Base-by-base conservation (phyloP, 2,888 invertebrate genomes). In the Syritta pipiens region DNA sequence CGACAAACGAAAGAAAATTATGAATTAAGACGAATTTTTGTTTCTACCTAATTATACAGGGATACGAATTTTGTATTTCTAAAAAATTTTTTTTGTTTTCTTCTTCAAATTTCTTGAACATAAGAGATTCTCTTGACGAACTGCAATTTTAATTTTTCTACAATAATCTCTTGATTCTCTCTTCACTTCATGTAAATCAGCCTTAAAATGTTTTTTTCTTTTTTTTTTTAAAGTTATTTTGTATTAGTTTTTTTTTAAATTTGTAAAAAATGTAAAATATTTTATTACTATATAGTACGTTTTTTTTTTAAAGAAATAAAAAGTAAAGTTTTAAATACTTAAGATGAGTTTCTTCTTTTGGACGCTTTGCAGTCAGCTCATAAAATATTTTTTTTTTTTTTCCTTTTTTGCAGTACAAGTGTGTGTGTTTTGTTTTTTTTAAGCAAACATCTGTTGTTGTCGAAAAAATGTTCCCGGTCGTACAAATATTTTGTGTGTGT, bases 161-260 rank as follows among this genome's bases (percentile, higher is more conserved):
- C 30, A 24, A 46, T 51, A 14, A 37, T 30, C 42, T 59, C 40
- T 20, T 57, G 46, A 57, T 37, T 57, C 28, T 62, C 14, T 63
- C 24, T 28, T 53, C 32, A 32, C 35, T 28, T 60, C 42, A 37
- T 79, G 79, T 79, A 79, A 79, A 79, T 79, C 79, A 79, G 79
- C 79, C 79, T 79, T 79, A 57, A 79, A 67, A 74, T 49, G 65
- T 57, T 67, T 72, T 62, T 32, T 63, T 76, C 69, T 76, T 55
- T 63, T 28, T 28, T 65, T 40, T 40, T 30, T 28, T 28, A 46
- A 28, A 9, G n/a, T 28, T 37, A 49, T 48, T 44, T 53, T 65
- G 35, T 44, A 26, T 57, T 30, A 46, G 35, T 24, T n/a, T 51
- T 35, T 24, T 26, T 37, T 51, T 26, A 1, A 48, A 42, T 65